Evolutionary conservation across 2,888 invertebrate species (phyloP), one percentile per base, ranked within the genome.

Genomic region (Chymomyza amoena): DNA sequence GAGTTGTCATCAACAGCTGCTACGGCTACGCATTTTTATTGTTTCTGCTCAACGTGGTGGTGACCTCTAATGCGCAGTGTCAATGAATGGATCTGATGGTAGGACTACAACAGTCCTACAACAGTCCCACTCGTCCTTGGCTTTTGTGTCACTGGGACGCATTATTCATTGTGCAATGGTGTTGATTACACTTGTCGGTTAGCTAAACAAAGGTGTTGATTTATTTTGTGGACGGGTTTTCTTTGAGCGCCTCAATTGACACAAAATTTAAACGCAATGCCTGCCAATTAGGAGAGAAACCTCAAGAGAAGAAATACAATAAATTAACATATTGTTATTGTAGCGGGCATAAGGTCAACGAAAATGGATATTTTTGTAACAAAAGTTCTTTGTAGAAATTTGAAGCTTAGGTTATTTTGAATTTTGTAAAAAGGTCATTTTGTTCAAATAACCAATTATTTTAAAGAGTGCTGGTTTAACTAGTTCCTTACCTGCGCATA

Each of bases 161-260:
- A 73, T 71, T 77, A 77, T 74, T 80, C 69, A 66, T 78, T 56
- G 64, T 62, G 64, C 69, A 61, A 80, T 74, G 72, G 68, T 72
- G 80, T 77, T 74, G 78, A 80, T 80, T 72, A 72, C 72, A 61
- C 63, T 74, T n/a, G 68, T 64, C 69, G 66, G 54, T 62, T 70
- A 64, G 70, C 36, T 68, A 57, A 51, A 36, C 68, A 56, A 5
- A 69, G 59, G 63, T 50, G 50, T 69, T 77, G 77, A 78, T 77
- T 77, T 77, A 68, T 77, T 59, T 68, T 66, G 66, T 70, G 73
- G 68, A 28, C 63, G 36, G 54, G 36, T 65, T 64, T 20, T 6
- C n/a, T n/a, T 4, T 54, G 54, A 18, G 7, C 16, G 54, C 54
- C 10, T 18, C 54, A 16, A 54, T 20, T 18, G 54, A 10, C 57